These are phyloP conservation scores for Orientallactaga sibirica DNA, from an alignment of 2,797 vertebrate species.

Conservation along the genomic window DNA sequence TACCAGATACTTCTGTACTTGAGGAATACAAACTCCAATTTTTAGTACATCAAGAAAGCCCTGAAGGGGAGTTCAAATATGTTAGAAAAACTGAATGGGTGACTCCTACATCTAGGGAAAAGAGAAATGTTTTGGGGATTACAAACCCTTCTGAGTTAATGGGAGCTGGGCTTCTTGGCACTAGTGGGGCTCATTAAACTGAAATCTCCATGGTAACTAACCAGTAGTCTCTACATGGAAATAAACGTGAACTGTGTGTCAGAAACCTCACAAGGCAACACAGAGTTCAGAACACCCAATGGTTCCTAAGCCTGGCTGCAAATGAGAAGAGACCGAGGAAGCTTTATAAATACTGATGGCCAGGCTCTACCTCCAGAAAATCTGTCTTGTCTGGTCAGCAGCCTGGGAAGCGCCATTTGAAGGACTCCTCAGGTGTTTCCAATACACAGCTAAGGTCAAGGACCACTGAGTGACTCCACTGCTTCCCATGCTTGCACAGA, in stretches of 20 bases:
- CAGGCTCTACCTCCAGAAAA: neutral
- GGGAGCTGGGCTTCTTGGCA: neutral
- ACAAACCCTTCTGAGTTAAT: neutral
- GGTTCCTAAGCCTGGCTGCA: constrained; percentile 23
- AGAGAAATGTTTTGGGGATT: constrained; percentile 43
- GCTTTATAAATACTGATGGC: neutral
- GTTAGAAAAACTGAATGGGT: neutral
- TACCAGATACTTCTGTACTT: neutral
- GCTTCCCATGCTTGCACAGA: neutral
- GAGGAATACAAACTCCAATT: constrained; percentile 27
- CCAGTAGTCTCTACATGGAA: neutral
- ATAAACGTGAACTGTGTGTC: neutral
- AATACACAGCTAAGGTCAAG: neutral
- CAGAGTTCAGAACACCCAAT: neutral
- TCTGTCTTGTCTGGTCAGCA: neutral
- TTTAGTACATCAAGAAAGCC: constrained; percentile 29
- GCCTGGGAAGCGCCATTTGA: neutral
- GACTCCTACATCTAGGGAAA: constrained; percentile 18
- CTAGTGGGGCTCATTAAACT: constrained; percentile 39
- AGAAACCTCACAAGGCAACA: constrained; percentile 9
- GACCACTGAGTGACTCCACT: neutral
- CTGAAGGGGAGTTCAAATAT: constrained; percentile 41
- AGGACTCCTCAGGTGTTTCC: neutral
- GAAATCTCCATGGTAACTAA: constrained; percentile 5
- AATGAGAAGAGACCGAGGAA: neutral